Base-by-base conservation (phyloP, 2,113 vertebrate species). In the Synchiropus splendidus region DNA sequence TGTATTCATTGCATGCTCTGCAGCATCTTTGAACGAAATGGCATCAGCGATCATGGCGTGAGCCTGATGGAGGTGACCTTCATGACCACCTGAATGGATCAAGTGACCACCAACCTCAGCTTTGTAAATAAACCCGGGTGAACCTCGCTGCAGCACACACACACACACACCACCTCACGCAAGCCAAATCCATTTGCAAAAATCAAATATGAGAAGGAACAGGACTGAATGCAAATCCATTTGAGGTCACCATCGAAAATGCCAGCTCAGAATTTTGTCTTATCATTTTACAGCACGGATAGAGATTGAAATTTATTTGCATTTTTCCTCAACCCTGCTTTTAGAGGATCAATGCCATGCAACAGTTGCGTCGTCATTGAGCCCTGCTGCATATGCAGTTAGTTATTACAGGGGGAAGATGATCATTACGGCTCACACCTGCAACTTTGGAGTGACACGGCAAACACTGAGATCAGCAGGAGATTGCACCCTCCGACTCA, bases 61-160 rank as follows among this genome's bases (percentile, higher is more conserved):
- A 27, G 21, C 21, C 21, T 8, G 54, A 38, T 44, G 18, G 17
- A 30, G 35, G 42, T 67, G 70, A 78, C 71, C 73, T 80, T 80
- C 68, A 45, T 62, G 66, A 67, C 53, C 69, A 72, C 61, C 59
- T 66, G 64, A 64, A 70, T 46, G 39, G 69, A 75, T 82, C 61
- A 18, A 68, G 65, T 78, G 71, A 75, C 71, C 62, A 62, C 75
- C 72, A 69, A 78, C 62, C 64, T 78, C 73, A 80, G 67, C 75
- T 72, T 67, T 74, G 72, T 58, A 63, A 69, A 66, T 59, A 64
- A 72, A 71, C 51, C 63, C 55, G 46, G 21, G 14, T 64, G 60
- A 69, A 72, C 61, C 38, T 39, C 17, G 9, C 16, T 37, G 51
- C 32, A 18, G 31, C 50, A 16, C 16, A 36, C n/a, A n/a, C 16